These are phyloP conservation scores for Heterochromis multidens DNA, from an alignment of 2,113 vertebrate species.

Conservation along the genomic window DNA sequence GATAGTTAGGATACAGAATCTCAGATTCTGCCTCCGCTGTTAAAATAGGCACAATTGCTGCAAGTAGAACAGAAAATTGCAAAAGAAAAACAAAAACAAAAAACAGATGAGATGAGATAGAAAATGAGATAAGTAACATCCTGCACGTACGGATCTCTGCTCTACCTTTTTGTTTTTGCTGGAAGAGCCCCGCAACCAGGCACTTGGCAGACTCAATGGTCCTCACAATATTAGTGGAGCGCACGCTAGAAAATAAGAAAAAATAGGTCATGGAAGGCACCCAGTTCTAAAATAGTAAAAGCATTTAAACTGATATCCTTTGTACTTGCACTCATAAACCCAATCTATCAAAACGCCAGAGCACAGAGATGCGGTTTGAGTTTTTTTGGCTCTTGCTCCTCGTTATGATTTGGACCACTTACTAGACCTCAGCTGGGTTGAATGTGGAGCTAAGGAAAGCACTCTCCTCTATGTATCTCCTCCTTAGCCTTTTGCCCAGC, in stretches of 20 bases:
- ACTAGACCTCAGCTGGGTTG: constrained; percentile 87
- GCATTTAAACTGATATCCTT: constrained; percentile 6
- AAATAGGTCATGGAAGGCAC: constrained; percentile 20
- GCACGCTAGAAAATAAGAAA: constrained; percentile 77
- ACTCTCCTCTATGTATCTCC: constrained; percentile 80
- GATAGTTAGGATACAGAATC: constrained; percentile 90
- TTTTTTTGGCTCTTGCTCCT: background rate
- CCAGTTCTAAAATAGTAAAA: constrained; percentile 22
- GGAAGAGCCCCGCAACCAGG: constrained; percentile 90
- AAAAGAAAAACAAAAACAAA: background rate
- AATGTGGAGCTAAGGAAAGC: constrained; percentile 82
- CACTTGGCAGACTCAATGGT: constrained; percentile 93
- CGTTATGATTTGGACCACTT: constrained; percentile 68
- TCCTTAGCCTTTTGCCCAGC: constrained; percentile 84
- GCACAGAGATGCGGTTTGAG: accelerated
- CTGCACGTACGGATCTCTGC: background rate
- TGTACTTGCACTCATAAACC: background rate
- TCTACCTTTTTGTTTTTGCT: constrained; percentile 86
- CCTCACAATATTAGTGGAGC: constrained; percentile 90
- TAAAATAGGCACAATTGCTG: constrained; percentile 81
- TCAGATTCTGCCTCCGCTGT: constrained; percentile 84
- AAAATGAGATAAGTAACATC: background rate
- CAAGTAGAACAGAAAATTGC: background rate
- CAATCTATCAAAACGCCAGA: background rate
- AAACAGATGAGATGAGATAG: background rate